phyloP scores from a whole-genome alignment of 2,113 vertebrate species.

The Neogale vison region DNA sequence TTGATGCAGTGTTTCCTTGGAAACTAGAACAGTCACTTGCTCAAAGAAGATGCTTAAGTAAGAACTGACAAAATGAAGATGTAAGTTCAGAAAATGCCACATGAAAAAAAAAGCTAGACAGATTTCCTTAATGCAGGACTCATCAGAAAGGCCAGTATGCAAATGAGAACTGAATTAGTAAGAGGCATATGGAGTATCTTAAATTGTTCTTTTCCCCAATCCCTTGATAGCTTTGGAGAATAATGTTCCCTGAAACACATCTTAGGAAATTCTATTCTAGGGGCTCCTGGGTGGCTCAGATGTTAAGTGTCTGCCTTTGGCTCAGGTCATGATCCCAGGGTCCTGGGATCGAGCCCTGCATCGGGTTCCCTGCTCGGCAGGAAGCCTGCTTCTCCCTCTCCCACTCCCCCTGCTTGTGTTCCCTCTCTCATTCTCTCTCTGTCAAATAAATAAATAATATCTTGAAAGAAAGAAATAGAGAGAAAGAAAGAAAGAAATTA shows the following conservation, averaged over 20 bases:
- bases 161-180: not conserved
- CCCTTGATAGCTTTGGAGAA: not conserved
- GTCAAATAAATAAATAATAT: not conserved
- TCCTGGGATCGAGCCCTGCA: not conserved
- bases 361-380: accelerated
- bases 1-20: not conserved
- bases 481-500: not conserved
- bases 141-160: not conserved
- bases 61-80: not conserved
- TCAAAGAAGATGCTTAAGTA: not conserved
- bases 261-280: not conserved
- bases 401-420: not conserved
- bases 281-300: too few relatives aligned
- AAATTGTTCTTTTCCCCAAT: not conserved
- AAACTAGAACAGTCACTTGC: not conserved
- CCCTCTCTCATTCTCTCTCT: not conserved
- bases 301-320: not conserved
- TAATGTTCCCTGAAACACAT: not conserved
- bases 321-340: not conserved
- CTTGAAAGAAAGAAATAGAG: too few relatives aligned
- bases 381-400: not conserved
- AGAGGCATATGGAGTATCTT: not conserved
- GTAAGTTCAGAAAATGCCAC: not conserved
- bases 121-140: not conserved
- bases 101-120: not conserved